A percentile compares a stretch with the other conserved stretches of the same genome.
These are phyloP conservation scores for Meloidogyne chitwoodi DNA, from an alignment of 1,140 invertebrate species.

Conservation along the genomic window DNA sequence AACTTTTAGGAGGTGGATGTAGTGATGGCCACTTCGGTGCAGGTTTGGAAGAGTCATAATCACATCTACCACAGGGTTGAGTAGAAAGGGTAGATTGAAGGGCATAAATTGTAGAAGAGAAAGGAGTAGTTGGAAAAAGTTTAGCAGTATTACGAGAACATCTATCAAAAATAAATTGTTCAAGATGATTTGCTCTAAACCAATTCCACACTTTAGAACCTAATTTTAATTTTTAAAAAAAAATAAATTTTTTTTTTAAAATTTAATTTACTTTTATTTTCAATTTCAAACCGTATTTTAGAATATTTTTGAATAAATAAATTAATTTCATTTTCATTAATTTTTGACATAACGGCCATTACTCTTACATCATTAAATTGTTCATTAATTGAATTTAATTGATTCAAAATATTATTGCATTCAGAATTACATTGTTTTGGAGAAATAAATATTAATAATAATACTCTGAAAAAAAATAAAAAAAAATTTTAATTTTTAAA, in stretches of 20 bases:
- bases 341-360: slow-evolving; percentile 3
- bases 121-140: neutral
- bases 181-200: slow-evolving; percentile 22
- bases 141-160: slow-evolving; percentile 9
- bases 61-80: slow-evolving; percentile 3
- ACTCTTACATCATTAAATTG: slow-evolving; percentile 11
- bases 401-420: slow-evolving; percentile 15
- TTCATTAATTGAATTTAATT: slow-evolving; percentile 13
- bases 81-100: neutral
- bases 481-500: neutral
- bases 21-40: slow-evolving; percentile 4
- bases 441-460: slow-evolving; percentile 15
- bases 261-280: neutral
- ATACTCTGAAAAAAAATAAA: neutral
- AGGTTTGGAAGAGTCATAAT: neutral
- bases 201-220: slow-evolving; percentile 13
- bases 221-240: neutral
- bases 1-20: slow-evolving; percentile 2
- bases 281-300: slow-evolving; percentile 17
- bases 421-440: slow-evolving; percentile 4
- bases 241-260: neutral
- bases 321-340: neutral
- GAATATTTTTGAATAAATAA: slow-evolving; percentile 6
- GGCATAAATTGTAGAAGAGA: neutral
- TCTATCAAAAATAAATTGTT: slow-evolving; percentile 27